These are phyloP conservation scores for pig (Sus scrofa) DNA, from an alignment of 2,113 vertebrate genomes.

Conservation along the genomic window T2T-Sscrofa CM000816.6:109413501-109414000, in stretches of 20 bases:
- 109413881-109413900: background rate
- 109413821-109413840: background rate
- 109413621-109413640: background rate
- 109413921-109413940: background rate
- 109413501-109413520: background rate
- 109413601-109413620: constrained; percentile 20
- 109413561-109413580: background rate
- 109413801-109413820: background rate
- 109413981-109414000: background rate
- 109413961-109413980: background rate
- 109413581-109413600: background rate
- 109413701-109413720: background rate
- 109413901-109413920: background rate
- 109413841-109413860: constrained; percentile 25
- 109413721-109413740: background rate
- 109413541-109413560: background rate
- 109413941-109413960: background rate
- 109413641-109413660: background rate
- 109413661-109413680: background rate
- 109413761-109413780: background rate
- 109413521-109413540: background rate
- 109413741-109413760: constrained; percentile 15
- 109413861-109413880: background rate
- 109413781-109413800: background rate
- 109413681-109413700: constrained; percentile 9